Evolutionary conservation across 2,888 invertebrate genomes (phyloP).

Genomic region (Amiota minor): DNA sequence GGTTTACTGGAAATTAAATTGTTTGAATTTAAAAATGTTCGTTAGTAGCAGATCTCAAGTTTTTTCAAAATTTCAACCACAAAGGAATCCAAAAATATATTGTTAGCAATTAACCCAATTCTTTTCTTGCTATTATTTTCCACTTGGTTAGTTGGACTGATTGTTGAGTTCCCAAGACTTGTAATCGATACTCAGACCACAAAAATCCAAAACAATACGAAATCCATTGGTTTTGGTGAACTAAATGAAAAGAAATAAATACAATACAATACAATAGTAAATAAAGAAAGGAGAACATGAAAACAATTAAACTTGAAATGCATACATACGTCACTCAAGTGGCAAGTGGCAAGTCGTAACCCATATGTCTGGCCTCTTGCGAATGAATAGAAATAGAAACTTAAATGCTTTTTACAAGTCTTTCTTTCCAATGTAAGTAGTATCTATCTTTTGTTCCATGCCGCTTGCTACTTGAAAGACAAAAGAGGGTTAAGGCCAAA

Average conservation of each 20-base stretch:
- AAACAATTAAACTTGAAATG: conserved; percentile 64
- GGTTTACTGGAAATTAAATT: neutral
- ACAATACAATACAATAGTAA: conserved; percentile 30
- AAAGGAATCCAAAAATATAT: too few relatives aligned
- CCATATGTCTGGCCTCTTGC: neutral
- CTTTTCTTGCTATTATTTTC: neutral
- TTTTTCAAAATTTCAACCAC: too few relatives aligned
- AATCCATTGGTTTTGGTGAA: too few relatives aligned
- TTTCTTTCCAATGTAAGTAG: too few relatives aligned
- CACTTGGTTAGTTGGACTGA: neutral
- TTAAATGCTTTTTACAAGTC: neutral
- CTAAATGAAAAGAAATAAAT: conserved; percentile 16
- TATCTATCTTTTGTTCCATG: too few relatives aligned
- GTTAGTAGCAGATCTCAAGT: too few relatives aligned
- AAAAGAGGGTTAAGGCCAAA: conserved; percentile 61
- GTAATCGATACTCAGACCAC: conserved; percentile 54
- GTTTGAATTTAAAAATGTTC: too few relatives aligned
- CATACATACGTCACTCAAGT: conserved; percentile 42
- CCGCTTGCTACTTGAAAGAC: neutral
- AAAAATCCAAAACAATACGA: conserved; percentile 5
- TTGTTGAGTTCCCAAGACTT: conserved; percentile 1
- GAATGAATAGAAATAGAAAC: conserved; percentile 7
- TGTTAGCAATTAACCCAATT: neutral
- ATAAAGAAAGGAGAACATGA: conserved; percentile 29
- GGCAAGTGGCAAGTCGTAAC: conserved; percentile 1